Conservation (phyloP, 2,797 vertebrate species). For the Zalophus californianus region DNA sequence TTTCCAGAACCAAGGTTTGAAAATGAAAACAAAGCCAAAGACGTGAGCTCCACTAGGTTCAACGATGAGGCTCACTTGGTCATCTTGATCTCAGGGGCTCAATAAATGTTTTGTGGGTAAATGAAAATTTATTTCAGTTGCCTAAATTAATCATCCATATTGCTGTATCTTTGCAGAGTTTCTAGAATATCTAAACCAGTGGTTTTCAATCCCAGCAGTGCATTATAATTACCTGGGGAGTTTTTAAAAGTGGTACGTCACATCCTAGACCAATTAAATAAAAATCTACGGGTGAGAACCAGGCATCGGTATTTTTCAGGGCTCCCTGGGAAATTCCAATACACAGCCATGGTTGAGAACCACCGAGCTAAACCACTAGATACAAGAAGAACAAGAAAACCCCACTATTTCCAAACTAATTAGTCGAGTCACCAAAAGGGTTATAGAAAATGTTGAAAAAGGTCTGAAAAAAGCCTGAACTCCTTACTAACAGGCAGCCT, state of each 20-base stretch:
- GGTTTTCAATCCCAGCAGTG: neutral
- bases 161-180: neutral
- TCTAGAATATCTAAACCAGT: neutral
- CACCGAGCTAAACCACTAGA: neutral
- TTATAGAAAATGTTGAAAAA: neutral
- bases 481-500: neutral
- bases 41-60: neutral
- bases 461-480: conserved; percentile 2
- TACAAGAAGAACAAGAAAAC: neutral
- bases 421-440: conserved; percentile 9
- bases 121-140: conserved; percentile 2
- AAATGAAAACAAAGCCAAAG: conserved; percentile 48
- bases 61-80: neutral
- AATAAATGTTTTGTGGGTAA: neutral
- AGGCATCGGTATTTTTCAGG: conserved; percentile 35
- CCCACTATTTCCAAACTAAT: neutral
- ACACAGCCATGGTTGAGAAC: neutral
- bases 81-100: neutral
- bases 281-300: conserved; percentile 6
- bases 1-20: neutral
- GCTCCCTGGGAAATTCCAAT: conserved; percentile 34
- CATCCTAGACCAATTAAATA: conserved; percentile 18
- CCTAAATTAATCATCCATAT: conserved; percentile 32
- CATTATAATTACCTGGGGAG: conserved; percentile 16
- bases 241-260: conserved; percentile 25